phyloP scores from a whole-genome alignment of 2,797 vertebrate genomes.

The Lepidocolaptes lacrymiger region DNA sequence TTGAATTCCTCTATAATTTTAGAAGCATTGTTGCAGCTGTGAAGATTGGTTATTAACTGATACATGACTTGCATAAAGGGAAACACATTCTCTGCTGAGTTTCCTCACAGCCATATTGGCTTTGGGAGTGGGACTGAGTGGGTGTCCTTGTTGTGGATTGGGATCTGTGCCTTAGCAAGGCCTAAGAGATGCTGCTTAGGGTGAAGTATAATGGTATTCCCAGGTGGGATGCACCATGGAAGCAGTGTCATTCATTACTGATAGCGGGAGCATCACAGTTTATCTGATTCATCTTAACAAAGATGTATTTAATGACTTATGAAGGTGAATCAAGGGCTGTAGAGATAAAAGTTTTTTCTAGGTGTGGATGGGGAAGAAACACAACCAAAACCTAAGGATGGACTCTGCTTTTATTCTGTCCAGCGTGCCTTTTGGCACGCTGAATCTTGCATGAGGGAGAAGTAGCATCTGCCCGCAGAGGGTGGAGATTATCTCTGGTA shows the following conservation, averaged over 20 bases:
- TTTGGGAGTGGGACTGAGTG: neutral
- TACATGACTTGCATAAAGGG: neutral
- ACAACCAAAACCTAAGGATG: neutral
- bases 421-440: neutral
- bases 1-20: neutral
- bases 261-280: neutral
- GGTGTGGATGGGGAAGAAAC: neutral
- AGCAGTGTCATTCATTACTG: neutral
- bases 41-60: neutral
- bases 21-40: conserved; percentile 4
- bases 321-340: neutral
- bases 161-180: neutral
- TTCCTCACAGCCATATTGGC: neutral
- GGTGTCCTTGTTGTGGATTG: neutral
- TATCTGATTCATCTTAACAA: neutral
- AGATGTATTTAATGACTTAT: neutral
- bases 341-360: neutral
- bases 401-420: neutral
- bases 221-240: neutral
- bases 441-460: neutral
- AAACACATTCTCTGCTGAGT: neutral
- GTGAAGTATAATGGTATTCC: neutral
- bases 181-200: neutral
- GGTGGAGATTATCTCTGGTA: neutral
- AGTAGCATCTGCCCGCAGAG: neutral